Percentiles rank a stretch among this genome's conserved stretches.
Evolutionary conservation across 1,140 invertebrate genomes (phyloP).

Genomic region (Brachionus plicatilis): DNA sequence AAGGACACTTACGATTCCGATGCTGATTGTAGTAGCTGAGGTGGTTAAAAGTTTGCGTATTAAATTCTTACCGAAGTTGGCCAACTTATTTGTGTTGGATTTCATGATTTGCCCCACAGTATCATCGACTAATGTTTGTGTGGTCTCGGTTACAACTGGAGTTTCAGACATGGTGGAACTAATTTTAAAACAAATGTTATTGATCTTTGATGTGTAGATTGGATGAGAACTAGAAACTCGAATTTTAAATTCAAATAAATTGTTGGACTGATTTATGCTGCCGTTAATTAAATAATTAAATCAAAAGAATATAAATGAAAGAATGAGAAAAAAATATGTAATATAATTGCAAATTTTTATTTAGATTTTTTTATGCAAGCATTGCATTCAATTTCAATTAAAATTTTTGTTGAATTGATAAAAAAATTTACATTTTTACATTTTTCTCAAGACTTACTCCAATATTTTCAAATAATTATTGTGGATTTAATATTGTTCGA

Average conservation of each 20-base stretch:
- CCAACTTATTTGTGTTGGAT: neutral
- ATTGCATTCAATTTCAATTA: neutral
- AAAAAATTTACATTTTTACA: neutral
- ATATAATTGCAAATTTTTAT: neutral
- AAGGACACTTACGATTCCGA: neutral
- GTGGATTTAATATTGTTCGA: too few species aligned
- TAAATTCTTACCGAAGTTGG: neutral
- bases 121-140: neutral
- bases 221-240: neutral
- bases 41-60: conserved; percentile 2
- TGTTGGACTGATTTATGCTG: neutral
- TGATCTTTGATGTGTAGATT: too few species aligned
- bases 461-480: neutral
- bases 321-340: neutral
- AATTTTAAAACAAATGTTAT: neutral
- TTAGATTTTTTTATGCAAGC: neutral
- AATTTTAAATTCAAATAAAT: neutral
- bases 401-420: neutral
- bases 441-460: neutral
- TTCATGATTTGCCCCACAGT: neutral
- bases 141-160: neutral
- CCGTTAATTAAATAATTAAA: neutral
- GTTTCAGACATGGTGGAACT: neutral
- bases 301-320: neutral
- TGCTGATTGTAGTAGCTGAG: neutral